A percentile compares a stretch with the other conserved stretches of the same genome.
Conservation (phyloP, 2,797 vertebrate species). For the Anomalospiza imberbis region DNA sequence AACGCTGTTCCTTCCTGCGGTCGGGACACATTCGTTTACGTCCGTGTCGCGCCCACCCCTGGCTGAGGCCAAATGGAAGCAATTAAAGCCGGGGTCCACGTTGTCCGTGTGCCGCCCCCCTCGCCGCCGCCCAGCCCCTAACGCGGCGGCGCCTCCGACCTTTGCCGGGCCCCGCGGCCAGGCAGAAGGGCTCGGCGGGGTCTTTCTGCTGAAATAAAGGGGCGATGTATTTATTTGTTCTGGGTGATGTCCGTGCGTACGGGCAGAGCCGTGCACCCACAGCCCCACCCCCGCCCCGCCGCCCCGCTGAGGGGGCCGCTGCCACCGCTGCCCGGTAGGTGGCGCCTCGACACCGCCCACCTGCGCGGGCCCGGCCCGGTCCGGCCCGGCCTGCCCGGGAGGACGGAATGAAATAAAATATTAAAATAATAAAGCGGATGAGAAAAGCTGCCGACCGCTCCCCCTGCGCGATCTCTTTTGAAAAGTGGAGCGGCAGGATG, state of each 20-base stretch:
- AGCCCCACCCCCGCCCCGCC: too few relatives aligned
- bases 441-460: neutral
- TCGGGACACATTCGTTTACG: constrained; percentile 54
- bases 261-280: accelerated
- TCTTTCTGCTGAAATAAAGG: neutral
- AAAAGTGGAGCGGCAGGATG: neutral
- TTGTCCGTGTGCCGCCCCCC: neutral
- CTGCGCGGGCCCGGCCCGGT: neutral
- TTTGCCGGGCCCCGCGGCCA: neutral
- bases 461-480: neutral
- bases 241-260: accelerated
- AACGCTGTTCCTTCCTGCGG: constrained; percentile 60
- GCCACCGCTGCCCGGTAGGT: constrained; percentile 81
- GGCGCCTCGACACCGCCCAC: constrained; percentile 91
- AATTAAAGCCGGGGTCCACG: constrained; percentile 44
- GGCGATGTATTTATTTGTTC: neutral
- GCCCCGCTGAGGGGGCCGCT: neutral
- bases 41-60: constrained; percentile 19
- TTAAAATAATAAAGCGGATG: neutral
- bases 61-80: constrained; percentile 59
- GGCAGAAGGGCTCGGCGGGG: neutral
- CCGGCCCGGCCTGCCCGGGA: neutral
- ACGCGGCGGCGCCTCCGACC: neutral
- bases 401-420: neutral
- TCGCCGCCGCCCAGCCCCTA: neutral